Conservation (phyloP, 1,140 invertebrate genomes). For the Cephus cinctus region DNA sequence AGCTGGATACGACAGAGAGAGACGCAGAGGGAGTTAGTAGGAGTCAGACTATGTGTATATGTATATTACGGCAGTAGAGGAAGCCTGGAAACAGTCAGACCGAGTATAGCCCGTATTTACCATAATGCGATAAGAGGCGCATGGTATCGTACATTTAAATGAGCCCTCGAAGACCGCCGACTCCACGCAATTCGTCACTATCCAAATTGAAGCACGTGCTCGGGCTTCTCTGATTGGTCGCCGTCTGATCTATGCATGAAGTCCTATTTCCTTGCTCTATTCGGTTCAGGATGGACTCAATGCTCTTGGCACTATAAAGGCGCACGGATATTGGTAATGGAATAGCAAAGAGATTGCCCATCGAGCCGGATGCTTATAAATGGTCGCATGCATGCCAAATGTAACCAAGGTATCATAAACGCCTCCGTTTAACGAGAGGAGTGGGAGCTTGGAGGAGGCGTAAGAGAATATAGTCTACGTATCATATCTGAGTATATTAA, state of each 20-base stretch:
- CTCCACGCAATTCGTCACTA: constrained; percentile 8
- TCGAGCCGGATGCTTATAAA: constrained; percentile 37
- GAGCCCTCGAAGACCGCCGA: constrained; percentile 26
- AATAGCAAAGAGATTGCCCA: no score
- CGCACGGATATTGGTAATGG: no score
- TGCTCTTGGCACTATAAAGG: no score
- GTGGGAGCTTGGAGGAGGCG: no score
- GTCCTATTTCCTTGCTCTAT: no score
- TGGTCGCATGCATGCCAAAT: constrained; percentile 44
- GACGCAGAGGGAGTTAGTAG: not conserved
- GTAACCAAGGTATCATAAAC: constrained; percentile 28
- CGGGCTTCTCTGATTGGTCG: not conserved
- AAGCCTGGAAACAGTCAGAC: constrained; percentile 11
- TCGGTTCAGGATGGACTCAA: no score
- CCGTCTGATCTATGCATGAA: not conserved
- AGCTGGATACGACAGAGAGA: not conserved
- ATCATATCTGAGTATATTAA: no score
- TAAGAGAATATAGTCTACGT: no score
- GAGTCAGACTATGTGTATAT: not conserved
- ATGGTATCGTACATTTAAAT: constrained; percentile 48
- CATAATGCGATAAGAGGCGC: constrained; percentile 50
- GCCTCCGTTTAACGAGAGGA: constrained; percentile 30
- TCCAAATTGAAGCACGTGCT: not conserved
- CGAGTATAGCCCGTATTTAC: constrained; percentile 44
- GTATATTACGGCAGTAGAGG: no score